These are phyloP conservation scores for Acrocyrtus sp. DNA, from an alignment of 2,888 invertebrate species.

Conservation along the genomic window DNA sequence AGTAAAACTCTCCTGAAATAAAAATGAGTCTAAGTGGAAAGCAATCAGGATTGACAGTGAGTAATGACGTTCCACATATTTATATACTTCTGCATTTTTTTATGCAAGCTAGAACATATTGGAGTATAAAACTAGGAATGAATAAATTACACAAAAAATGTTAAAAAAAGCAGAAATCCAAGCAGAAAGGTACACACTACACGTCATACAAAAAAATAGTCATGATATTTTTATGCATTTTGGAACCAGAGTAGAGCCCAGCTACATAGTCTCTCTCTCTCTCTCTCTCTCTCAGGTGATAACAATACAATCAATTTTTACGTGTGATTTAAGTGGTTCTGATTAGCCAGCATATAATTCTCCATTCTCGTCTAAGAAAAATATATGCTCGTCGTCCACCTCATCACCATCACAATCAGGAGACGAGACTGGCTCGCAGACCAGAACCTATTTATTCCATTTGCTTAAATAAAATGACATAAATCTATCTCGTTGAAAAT, in stretches of 20 bases:
- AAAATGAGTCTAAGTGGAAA: too few species aligned
- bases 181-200: background rate
- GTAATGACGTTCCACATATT: slow-evolving; percentile 3
- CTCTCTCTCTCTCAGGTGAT: too few species aligned
- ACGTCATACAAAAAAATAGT: background rate
- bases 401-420: too few species aligned
- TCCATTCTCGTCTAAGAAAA: too few species aligned
- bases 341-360: slow-evolving; percentile 26
- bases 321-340: slow-evolving; percentile 41
- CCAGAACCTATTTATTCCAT: too few species aligned
- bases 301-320: slow-evolving; percentile 32
- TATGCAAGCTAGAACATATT: too few species aligned
- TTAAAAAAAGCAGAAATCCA: background rate
- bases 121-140: slow-evolving; percentile 3
- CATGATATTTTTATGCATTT: background rate
- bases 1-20: too few species aligned
- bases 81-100: background rate
- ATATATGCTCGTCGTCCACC: too few species aligned
- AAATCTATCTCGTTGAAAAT: slow-evolving; percentile 33
- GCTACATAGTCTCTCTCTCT: too few species aligned
- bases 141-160: slow-evolving; percentile 18
- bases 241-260: slow-evolving; percentile 7
- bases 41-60: slow-evolving; percentile 32
- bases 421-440: too few species aligned
- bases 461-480: slow-evolving; percentile 31